Conservation (phyloP, 2,888 invertebrate species). For the Tanytarsus gracilentus region DNA sequence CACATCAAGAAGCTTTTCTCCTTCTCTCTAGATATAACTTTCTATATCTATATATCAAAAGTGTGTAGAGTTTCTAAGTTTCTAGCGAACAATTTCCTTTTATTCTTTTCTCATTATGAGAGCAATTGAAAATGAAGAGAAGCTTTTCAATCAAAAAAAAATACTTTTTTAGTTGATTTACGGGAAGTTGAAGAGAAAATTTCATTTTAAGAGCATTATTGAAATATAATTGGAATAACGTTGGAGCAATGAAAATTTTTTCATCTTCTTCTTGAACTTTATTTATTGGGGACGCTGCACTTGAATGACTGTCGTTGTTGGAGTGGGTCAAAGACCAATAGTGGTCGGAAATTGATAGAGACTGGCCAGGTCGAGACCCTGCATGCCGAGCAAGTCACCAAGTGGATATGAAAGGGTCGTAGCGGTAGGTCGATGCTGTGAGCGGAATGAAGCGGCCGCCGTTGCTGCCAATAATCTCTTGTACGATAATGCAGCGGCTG, state of each 20-base stretch:
- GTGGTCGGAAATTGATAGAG: constrained; percentile 64
- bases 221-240: background rate
- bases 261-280: background rate
- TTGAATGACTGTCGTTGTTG: constrained; percentile 37
- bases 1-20: no score
- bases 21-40: no score
- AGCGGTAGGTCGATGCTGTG: constrained; percentile 43
- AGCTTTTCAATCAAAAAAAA: constrained; percentile 1
- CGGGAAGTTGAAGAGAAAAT: background rate
- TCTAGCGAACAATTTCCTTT: constrained; percentile 1
- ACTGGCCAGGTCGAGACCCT: constrained; percentile 55
- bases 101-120: background rate
- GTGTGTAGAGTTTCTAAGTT: background rate
- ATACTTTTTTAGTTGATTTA: no score
- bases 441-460: constrained; percentile 42
- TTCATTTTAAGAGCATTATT: background rate
- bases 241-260: background rate
- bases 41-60: background rate
- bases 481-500: constrained; percentile 41
- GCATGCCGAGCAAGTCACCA: constrained; percentile 62
- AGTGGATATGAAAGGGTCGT: constrained; percentile 57
- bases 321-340: constrained; percentile 37
- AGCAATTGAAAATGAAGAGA: background rate
- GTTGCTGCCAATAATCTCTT: constrained; percentile 43
- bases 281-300: constrained; percentile 37